phyloP scores from a whole-genome alignment of 2,888 invertebrate genomes.

The Drosophila monieri region DNA sequence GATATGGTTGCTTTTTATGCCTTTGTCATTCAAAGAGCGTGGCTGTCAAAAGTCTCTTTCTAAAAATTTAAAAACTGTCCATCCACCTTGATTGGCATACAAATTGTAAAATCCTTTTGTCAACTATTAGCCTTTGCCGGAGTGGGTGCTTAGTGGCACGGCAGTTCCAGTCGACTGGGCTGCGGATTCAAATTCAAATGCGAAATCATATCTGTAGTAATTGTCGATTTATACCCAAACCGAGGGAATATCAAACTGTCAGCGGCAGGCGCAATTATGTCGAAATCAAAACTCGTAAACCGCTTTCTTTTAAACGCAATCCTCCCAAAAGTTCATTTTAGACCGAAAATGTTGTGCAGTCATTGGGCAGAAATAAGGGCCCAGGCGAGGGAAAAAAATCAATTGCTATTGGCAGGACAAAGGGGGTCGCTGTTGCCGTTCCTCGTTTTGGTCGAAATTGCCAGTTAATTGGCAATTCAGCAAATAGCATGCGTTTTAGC shows the following conservation, averaged over 20 bases:
- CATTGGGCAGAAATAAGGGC: constrained; percentile 42
- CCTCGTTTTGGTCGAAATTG: constrained; percentile 53
- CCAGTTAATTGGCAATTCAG: constrained; percentile 77
- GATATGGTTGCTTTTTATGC: constrained; percentile 6
- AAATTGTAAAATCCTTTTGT: background rate
- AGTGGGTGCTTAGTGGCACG: constrained; percentile 12
- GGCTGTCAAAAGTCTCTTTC: background rate
- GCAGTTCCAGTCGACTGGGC: constrained; percentile 44
- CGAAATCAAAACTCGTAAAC: constrained; percentile 50
- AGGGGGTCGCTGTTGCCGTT: background rate
- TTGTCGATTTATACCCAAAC: constrained; percentile 10
- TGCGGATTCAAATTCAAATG: constrained; percentile 48
- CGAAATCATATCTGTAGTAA: constrained; percentile 35
- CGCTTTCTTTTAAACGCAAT: constrained; percentile 10
- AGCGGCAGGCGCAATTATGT: constrained; percentile 56
- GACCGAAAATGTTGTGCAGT: constrained; percentile 42
- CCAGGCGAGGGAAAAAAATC: constrained; percentile 41
- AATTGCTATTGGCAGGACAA: constrained; percentile 22
- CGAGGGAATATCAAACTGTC: constrained; percentile 44
- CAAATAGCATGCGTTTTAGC: constrained; percentile 61
- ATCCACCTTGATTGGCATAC: constrained; percentile 8
- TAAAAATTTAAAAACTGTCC: background rate
- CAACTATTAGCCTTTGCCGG: background rate
- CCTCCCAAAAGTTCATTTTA: constrained; percentile 33
- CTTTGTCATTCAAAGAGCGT: constrained; percentile 17